Base-by-base conservation (phyloP, 2,113 vertebrate species). In the Cochlearius cochlearius region DNA sequence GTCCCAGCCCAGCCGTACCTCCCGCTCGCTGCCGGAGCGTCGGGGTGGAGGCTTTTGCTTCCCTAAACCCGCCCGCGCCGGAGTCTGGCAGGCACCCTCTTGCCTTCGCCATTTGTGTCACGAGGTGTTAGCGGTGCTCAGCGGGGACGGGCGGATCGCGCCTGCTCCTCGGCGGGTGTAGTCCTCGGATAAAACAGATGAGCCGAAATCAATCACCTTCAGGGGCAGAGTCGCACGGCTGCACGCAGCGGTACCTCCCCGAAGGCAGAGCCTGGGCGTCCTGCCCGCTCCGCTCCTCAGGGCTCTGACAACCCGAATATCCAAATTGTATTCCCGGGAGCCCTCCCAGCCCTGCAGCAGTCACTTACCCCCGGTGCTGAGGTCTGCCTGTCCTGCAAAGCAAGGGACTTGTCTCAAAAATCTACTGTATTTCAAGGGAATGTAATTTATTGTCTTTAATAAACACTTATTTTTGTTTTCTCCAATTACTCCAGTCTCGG, bases 371-470 rank as follows among this genome's bases (percentile, higher is more conserved):
- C 1, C 43, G 56, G 49, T 15, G 76, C 62, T 16, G 60, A 43
- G n/a, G 20, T 34, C 41, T 1, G 2, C 38, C 56, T 38, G 45
- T 5, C 80, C 71, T 45, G 18, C 32, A 27, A 23, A 77, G 25
- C 45, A 7, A 27, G 32, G 43, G 47, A 15, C n/a, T 63, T 15
- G 3, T n/a, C 94, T 86, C 47, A 3, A 20, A 20, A 49, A 63
- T 18, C 72, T 84, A 7, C 90, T 79, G 49, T 36, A 56, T 81
- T 49, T 68, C 84, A 76, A 94, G 94, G 92, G 84, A 96, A 94
- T 87, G 83, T 96, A 93, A 95, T 91, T 93, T 92, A 94, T 96
- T 95, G 55, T 88, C 88, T 94, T 72, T 58, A 96, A 62, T 96
- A 96, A 97, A 95, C 11, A 20, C 71, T 39, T 7, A 5, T 12